These are phyloP conservation scores for Macrosteles quadrilineatus DNA, from an alignment of 1,140 invertebrate genomes.

Conservation along the genomic window DNA sequence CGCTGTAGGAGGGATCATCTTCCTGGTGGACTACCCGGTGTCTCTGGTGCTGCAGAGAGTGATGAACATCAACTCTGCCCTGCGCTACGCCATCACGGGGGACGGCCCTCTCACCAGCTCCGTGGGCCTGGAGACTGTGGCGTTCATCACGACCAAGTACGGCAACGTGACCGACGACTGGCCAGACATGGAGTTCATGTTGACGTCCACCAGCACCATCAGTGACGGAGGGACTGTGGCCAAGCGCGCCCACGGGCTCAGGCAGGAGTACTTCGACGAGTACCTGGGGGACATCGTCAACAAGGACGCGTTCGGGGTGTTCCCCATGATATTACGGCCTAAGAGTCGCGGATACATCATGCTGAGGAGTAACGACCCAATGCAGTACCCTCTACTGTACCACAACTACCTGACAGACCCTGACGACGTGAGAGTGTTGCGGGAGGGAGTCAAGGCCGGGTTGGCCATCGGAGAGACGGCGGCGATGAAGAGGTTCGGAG, in stretches of 20 bases:
- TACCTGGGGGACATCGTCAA: constrained; percentile 68
- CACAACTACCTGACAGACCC: constrained; percentile 87
- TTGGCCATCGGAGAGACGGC: constrained; percentile 66
- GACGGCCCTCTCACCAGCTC: constrained; percentile 81
- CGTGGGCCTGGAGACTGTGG: constrained; percentile 79
- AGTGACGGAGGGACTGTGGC: constrained; percentile 70
- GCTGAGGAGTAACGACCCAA: constrained; percentile 74
- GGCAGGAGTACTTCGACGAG: constrained; percentile 76
- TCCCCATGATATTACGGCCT: constrained; percentile 85
- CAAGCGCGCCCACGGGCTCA: constrained; percentile 75
- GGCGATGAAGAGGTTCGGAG: constrained; percentile 62
- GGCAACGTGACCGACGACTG: constrained; percentile 80
- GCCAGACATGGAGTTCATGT: constrained; percentile 90
- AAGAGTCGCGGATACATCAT: constrained; percentile 79
- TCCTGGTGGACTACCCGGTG: constrained; percentile 74
- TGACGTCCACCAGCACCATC: constrained; percentile 75
- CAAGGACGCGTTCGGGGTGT: constrained; percentile 73
- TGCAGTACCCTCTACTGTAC: constrained; percentile 81
- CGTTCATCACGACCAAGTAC: constrained; percentile 85
- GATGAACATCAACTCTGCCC: constrained; percentile 73
- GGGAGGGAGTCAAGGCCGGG: constrained; percentile 83
- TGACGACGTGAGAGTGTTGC: constrained; percentile 73
- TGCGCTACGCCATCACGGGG: constrained; percentile 74
- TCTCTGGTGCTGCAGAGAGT: constrained; percentile 73
- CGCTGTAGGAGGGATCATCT: constrained; percentile 74